A percentile compares a stretch with the other conserved stretches of the same genome.
These are phyloP conservation scores for Oikopleura vanhoeffeni DNA, from an alignment of 23 tunicate genomes.

Conservation along the genomic window DNA sequence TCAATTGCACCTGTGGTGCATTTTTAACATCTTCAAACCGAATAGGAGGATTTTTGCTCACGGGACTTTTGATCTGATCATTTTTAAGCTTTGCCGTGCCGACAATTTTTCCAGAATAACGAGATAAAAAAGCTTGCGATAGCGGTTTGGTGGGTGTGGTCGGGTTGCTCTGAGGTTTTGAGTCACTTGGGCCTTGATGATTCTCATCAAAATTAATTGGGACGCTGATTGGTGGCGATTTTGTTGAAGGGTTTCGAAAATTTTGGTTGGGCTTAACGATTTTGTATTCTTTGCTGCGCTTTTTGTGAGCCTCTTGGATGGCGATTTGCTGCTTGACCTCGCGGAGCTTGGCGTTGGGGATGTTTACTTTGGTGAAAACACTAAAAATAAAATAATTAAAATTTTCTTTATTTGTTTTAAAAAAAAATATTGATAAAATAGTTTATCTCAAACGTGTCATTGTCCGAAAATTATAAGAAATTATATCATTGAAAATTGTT, in stretches of 20 bases:
- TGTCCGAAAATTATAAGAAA: too few relatives aligned
- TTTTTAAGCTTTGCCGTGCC: not conserved
- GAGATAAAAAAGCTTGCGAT: not conserved
- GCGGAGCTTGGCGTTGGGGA: not conserved
- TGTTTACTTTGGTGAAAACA: not conserved
- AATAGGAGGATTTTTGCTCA: not conserved
- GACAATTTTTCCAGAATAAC: not conserved
- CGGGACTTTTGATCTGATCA: not conserved
- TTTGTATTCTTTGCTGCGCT: not conserved
- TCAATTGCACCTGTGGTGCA: too few relatives aligned
- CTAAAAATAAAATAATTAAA: too few relatives aligned
- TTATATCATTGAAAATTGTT: too few relatives aligned
- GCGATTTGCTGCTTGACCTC: slow-evolving; percentile 11
- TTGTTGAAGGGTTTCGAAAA: too few relatives aligned
- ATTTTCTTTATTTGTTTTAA: too few relatives aligned
- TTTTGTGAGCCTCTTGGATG: not conserved
- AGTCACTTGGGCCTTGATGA: too few relatives aligned
- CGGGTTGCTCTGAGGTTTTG: not conserved
- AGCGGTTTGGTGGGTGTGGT: not conserved
- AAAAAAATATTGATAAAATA: too few relatives aligned
- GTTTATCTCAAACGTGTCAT: too few relatives aligned
- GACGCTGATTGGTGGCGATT: too few relatives aligned
- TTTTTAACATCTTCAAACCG: too few relatives aligned
- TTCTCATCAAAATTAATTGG: too few relatives aligned
- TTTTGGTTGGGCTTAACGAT: not conserved